Evolutionary conservation across 2,113 vertebrate genomes (phyloP), one percentile per base, ranked within the genome.

Genomic region (Thymallus thymallus): DNA sequence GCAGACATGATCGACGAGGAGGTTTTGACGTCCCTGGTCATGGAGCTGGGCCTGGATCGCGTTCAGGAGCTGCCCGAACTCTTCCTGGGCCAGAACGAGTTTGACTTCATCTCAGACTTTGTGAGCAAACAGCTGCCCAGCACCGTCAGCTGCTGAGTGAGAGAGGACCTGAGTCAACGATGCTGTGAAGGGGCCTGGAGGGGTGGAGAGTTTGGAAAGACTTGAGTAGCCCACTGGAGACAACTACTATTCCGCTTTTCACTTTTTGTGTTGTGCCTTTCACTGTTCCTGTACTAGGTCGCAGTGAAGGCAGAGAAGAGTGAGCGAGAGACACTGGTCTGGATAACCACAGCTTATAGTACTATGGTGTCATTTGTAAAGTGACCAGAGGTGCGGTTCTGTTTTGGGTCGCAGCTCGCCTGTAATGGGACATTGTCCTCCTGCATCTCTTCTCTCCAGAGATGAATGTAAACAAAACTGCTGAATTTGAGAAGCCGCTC

Each of bases 91-190:
- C 98, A 99, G 90, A 99, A 99, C 60, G 98, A 99, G 92, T 97
- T 99, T 76, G 97, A 99, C 90, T 99, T 98, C 85, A 94, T 98
- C 85, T 94, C 96, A 61, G 98, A 99, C 94, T 97, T 98, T 91
- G 97, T 98, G 75, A 95, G 91, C 88, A 97, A 96, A 92, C 96
- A 97, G 84, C 96, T 98, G 73, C 93, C 96, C 23, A 98, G 96
- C 84, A 95, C 97, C 0, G 95, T 99, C 72, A 98, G 96, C 76
- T 99, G 98, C 86, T 98, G 94, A 98, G 85, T 73, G 26, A 23
- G 85, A 75, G 55, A 51, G 60, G n/a, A 75, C 23, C 23, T 61
- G 45, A 55, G 35, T 22, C 10, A 22, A 23, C 4, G 3, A 7
- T 12, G 20, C 78, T 72, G 55, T 65, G 22, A 73, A 67, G 20